Evolutionary conservation across 2,888 invertebrate genomes (phyloP).

Genomic region (Pollenia angustigena): DNA sequence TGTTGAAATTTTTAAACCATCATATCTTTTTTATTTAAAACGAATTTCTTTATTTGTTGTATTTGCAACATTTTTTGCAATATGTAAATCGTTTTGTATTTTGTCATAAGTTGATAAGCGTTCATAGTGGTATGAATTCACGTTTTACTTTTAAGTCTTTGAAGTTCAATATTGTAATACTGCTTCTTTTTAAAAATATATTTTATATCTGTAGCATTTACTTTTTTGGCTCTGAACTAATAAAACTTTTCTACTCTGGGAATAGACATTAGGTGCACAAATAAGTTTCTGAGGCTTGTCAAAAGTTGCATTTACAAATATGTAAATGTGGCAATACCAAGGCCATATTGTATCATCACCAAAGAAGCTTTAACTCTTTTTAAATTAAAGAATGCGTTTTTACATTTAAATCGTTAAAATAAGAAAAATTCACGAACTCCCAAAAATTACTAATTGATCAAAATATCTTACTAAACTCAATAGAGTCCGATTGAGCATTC

Average conservation of each 20-base stretch:
- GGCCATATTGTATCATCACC: too few species aligned
- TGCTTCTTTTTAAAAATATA: background rate
- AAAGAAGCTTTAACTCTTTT: too few species aligned
- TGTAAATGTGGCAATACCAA: too few species aligned
- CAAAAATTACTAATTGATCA: too few species aligned
- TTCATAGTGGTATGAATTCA: constrained; percentile 30
- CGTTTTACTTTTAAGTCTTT: background rate
- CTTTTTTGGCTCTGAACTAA: constrained; percentile 14
- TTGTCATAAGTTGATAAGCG: constrained; percentile 4
- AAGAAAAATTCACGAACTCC: too few species aligned
- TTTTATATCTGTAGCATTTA: background rate
- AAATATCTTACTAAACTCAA: too few species aligned
- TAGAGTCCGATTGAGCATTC: too few species aligned
- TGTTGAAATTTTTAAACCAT: background rate
- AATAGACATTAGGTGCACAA: background rate
- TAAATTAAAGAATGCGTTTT: too few species aligned
- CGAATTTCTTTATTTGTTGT: background rate
- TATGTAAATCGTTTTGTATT: background rate
- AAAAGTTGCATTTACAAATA: too few species aligned
- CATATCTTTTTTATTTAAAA: background rate
- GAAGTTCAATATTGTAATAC: background rate
- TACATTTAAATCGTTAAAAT: too few species aligned
- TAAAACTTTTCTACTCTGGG: constrained; percentile 6
- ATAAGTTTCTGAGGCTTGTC: background rate
- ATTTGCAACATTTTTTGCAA: too few species aligned